phyloP scores from a whole-genome alignment of 2,113 vertebrate genomes.

The Coryphaenoides rupestris region DNA sequence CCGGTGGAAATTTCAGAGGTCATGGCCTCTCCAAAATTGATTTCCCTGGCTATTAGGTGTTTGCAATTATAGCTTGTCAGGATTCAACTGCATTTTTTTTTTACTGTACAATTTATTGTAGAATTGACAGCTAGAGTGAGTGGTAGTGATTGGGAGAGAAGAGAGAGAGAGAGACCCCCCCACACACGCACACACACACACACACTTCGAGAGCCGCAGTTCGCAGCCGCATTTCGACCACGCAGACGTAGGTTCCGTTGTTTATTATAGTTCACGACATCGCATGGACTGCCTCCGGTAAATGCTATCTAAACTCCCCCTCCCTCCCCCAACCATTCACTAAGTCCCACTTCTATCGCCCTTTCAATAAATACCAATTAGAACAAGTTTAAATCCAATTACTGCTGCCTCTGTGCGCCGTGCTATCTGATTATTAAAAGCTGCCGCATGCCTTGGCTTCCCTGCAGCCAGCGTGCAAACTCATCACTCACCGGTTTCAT shows the following conservation, averaged over 20 bases:
- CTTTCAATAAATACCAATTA: constrained; percentile 62
- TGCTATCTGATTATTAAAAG: constrained; percentile 61
- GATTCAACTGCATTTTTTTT: constrained; percentile 28
- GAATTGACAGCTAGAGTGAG: constrained; percentile 1
- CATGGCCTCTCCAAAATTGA: constrained; percentile 31
- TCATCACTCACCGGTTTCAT: constrained; percentile 38
- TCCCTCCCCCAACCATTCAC: too few species aligned
- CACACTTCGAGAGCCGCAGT: too few species aligned
- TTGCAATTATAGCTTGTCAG: constrained; percentile 29
- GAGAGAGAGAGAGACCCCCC: not conserved
- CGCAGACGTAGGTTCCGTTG: too few species aligned
- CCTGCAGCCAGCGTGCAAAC: constrained; percentile 31
- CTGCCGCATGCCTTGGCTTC: constrained; percentile 42
- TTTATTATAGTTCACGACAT: too few species aligned
- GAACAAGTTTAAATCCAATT: constrained; percentile 58
- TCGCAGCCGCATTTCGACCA: too few species aligned
- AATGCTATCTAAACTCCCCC: too few species aligned
- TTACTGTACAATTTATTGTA: not conserved
- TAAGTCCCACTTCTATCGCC: too few species aligned
- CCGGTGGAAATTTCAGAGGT: constrained; percentile 30
- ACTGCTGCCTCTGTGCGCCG: constrained; percentile 51
- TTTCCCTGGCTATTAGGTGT: constrained; percentile 38
- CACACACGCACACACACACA: too few species aligned
- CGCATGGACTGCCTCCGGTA: too few species aligned
- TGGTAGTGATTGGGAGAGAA: too few species aligned